Conservation (phyloP, 2,888 invertebrate species). For the Diaprepes abbreviatus region DNA sequence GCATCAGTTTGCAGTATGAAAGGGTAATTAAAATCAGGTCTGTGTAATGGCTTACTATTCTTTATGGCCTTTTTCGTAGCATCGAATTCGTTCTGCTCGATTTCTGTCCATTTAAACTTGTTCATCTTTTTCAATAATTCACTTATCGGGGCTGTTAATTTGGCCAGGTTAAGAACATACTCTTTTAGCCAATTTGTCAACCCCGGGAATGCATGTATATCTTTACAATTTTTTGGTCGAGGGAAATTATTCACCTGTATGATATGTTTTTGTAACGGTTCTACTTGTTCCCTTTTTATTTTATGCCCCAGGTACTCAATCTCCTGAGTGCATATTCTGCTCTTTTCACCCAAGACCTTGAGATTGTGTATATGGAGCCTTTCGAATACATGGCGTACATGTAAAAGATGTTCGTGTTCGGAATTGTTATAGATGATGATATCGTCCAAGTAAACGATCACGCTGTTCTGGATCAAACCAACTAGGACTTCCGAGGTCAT, state of each 20-base stretch:
- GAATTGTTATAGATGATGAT: neutral
- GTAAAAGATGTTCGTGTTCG: neutral
- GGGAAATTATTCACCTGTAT: neutral
- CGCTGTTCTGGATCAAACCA: neutral
- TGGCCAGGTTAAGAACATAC: conserved; percentile 4
- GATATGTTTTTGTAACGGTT: neutral
- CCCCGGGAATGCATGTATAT: conserved; percentile 21
- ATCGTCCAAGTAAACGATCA: conserved; percentile 19
- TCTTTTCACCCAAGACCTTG: neutral
- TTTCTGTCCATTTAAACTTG: conserved; percentile 3
- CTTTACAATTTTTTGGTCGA: neutral
- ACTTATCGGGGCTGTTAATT: neutral
- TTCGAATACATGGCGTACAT: conserved; percentile 5
- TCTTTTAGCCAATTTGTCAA: conserved; percentile 23
- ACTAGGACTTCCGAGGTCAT: neutral
- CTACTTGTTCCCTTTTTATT: neutral
- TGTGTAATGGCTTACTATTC: neutral
- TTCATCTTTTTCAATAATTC: too few relatives aligned
- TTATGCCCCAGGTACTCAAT: conserved; percentile 12
- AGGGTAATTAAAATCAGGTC: conserved; percentile 26
- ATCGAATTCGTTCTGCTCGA: conserved; percentile 3
- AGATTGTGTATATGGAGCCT: neutral
- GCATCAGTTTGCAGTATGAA: too few relatives aligned
- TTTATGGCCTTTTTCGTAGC: neutral
- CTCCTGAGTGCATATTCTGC: neutral